Evolutionary conservation across 2,888 invertebrate genomes (phyloP), one percentile per base, ranked within the genome.

Genomic region (Pammene fasciana): DNA sequence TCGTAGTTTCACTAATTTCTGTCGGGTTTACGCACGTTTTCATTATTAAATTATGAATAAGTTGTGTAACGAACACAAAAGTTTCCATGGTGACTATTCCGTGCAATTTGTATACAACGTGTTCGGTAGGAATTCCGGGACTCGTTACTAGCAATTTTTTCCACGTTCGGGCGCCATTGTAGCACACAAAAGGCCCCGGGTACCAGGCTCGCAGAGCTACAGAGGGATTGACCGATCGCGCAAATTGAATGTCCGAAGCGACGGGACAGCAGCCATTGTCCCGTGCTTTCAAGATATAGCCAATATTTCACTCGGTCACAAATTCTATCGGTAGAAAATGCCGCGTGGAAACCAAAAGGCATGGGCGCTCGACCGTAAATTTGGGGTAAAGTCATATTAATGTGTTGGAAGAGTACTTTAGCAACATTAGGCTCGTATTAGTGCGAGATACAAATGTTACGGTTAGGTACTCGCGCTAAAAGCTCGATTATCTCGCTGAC

Each of bases 221-320:
- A 81, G 77, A 84, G 86, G 86, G 87, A 88, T 88, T 88, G 89
- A 88, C 89, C 86, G 89, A 86, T 87, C 86, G 86, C 81, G 85
- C 87, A 89, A 90, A 90, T 90, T 90, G 89, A 89, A 89, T 86
- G 86, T 86, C 85, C 84, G 68, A 59, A 43, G 56, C 68, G 68
- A 11, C 67, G 78, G 82, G 71, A 84, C 84, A 82, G 83, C 82
- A 80, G 76, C 76, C 76, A 86, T 90, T 90, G 89, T 89, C 79
- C 82, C 74, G 76, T 71, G 79, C 84, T 83, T 88, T 86, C 85
- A 83, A 86, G 81, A 84, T 81, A 82, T 80, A 79, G 79, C 81
- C 85, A 87, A 88, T 88, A 87, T 87, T 85, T 88, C 83, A 85
- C 77, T 81, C 75, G 73, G 77, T 76, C 79, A 80, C 78, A 79